These are phyloP conservation scores for Neodiprion virginianus DNA, from an alignment of 1,140 invertebrate species.

Conservation along the genomic window DNA sequence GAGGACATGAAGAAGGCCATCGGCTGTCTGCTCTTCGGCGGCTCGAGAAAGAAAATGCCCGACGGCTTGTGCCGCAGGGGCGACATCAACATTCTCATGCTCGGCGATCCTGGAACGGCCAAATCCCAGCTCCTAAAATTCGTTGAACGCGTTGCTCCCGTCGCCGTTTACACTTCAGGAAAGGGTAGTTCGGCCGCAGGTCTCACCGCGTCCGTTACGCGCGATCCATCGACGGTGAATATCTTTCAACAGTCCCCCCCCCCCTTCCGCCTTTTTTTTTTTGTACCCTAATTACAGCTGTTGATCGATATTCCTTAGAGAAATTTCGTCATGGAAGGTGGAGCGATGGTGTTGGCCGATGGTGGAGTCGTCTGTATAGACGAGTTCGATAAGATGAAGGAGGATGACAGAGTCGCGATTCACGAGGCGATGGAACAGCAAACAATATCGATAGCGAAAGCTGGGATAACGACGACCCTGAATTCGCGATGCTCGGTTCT, in stretches of 20 bases:
- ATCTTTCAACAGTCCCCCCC: constrained; percentile 10
- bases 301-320: constrained; percentile 66
- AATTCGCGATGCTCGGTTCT: constrained; percentile 98
- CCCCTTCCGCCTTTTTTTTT: neutral
- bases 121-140: constrained; percentile 99
- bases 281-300: neutral
- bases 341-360: constrained; percentile 99
- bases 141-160: constrained; percentile 94
- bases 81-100: constrained; percentile 94
- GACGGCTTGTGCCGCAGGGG: constrained; percentile 95
- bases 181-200: constrained; percentile 99
- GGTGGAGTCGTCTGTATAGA: constrained; percentile 99
- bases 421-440: constrained; percentile 99
- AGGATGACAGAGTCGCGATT: constrained; percentile 98
- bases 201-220: constrained; percentile 95
- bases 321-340: constrained; percentile 99
- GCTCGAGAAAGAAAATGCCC: constrained; percentile 86
- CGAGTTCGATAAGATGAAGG: constrained; percentile 99
- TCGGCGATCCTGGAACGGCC: constrained; percentile 99
- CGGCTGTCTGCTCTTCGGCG: constrained; percentile 94
- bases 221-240: constrained; percentile 89
- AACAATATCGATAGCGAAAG: constrained; percentile 99
- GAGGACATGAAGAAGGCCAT: constrained; percentile 98
- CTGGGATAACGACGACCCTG: constrained; percentile 98
- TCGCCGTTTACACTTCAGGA: constrained; percentile 97